Evolutionary conservation across 2,888 invertebrate species (phyloP), one percentile per base, ranked within the genome.

Genomic region (Geotrupes spiniger): DNA sequence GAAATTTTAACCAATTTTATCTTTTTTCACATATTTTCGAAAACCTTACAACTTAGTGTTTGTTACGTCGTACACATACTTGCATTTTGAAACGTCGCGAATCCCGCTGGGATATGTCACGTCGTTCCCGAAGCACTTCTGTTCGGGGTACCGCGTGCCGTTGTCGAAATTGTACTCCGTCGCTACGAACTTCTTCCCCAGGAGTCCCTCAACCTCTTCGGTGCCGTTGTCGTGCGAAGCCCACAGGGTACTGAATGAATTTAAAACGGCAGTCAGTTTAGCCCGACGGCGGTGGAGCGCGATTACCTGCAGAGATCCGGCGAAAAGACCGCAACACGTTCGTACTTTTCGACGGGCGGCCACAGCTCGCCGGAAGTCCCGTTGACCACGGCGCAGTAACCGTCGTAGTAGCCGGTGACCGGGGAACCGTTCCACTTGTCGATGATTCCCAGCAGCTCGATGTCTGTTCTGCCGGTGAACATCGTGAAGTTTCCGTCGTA

Each of bases 361-460:
- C 88, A 91, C 14, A 90, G 72, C 72, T 92, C 92, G 0, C 92
- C 92, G 0, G 84, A 81, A 5, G 85, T 85, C 10, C 92, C 92
- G 57, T 78, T 77, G 2, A 92, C 81, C 27, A 62, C 64, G 1
- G 83, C 85, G 66, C 92, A 92, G 36, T 81, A 76, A 0, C 71
- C 59, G 4, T 56, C 50, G 65, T 84, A 82, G 63, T 75, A 83
- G 25, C 72, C 61, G 0, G 84, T 82, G 11, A 75, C 68, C 38
- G 74, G 73, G 10, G 74, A 74, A 59, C 78, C 76, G 66, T 85
- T 84, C 92, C 92, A 93, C 50, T 78, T 72, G 42, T 82, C 78
- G 4, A 92, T 61, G 31, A 79, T 74, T n/a, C 89, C 90, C 28
- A 91, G 70, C 47, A 81, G 74, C 0, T 76, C 69, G 43, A 91